phyloP scores from a whole-genome alignment of 1,140 invertebrate genomes.

The Sycophaga agraensis region DNA sequence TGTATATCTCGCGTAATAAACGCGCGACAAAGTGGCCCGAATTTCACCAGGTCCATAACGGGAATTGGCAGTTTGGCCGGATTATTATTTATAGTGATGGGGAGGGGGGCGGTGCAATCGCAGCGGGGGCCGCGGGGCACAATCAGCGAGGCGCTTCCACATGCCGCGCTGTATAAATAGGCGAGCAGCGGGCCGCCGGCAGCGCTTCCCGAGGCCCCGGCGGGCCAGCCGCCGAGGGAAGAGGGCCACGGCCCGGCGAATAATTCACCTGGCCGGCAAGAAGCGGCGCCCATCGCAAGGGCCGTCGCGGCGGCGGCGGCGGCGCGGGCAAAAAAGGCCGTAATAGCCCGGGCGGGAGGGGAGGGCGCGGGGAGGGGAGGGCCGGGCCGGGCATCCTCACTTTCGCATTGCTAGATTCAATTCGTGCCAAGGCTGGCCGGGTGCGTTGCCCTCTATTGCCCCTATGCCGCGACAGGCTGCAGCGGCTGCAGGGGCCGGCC shows the following conservation, averaged over 20 bases:
- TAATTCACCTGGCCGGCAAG: not conserved
- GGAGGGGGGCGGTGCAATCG: too few relatives aligned
- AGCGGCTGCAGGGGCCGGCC: constrained; percentile 35
- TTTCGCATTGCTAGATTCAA: constrained; percentile 60
- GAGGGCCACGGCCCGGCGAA: constrained; percentile 11
- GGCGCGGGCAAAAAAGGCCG: constrained; percentile 34
- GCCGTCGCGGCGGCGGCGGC: constrained; percentile 38
- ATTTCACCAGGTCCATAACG: too few relatives aligned
- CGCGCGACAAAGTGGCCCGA: too few relatives aligned
- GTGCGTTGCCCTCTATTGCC: constrained; percentile 60
- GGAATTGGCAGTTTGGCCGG: too few relatives aligned
- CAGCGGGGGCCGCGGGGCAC: too few relatives aligned
- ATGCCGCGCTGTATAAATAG: too few relatives aligned
- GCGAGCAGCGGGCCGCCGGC: not conserved
- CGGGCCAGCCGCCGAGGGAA: constrained; percentile 18
- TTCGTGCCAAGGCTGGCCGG: constrained; percentile 60
- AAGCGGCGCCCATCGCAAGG: constrained; percentile 29
- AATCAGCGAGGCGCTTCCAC: too few relatives aligned
- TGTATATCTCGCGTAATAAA: too few relatives aligned
- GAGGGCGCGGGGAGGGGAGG: too few relatives aligned
- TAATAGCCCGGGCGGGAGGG: too few relatives aligned
- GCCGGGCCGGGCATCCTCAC: constrained; percentile 47
- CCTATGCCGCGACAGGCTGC: constrained; percentile 46
- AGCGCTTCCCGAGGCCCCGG: not conserved
- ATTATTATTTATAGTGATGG: too few relatives aligned